A percentile compares a stretch with the other conserved stretches of the same genome.
Evolutionary conservation across 2,888 invertebrate genomes (phyloP).

Genomic region (Aethes cnicana): DNA sequence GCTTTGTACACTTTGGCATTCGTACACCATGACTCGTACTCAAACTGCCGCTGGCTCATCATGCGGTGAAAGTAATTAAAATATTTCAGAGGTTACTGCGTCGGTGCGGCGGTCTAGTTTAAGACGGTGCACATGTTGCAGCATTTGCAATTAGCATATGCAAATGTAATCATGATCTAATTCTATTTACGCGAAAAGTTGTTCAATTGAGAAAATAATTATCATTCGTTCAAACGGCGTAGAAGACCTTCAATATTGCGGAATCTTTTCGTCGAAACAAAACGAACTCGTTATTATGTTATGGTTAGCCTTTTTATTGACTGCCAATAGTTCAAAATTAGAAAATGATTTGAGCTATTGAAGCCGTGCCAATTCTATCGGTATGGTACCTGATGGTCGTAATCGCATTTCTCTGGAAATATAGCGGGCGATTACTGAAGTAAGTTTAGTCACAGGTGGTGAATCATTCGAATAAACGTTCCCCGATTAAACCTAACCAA

Average conservation of each 20-base stretch:
- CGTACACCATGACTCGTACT: background rate
- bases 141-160: conserved; percentile 17
- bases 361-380: conserved; percentile 51
- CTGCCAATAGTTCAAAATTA: conserved; percentile 40
- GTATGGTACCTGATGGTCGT: conserved; percentile 40
- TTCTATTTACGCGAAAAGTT: conserved; percentile 2
- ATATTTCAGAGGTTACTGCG: conserved; percentile 16
- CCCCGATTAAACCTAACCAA: conserved; percentile 7
- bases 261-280: conserved; percentile 4
- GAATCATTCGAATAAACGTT: conserved; percentile 29
- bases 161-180: conserved; percentile 20
- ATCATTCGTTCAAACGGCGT: background rate
- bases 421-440: conserved; percentile 45
- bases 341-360: conserved; percentile 46
- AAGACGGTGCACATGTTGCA: background rate
- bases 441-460: conserved; percentile 38
- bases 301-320: conserved; percentile 17
- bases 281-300: background rate
- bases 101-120: background rate
- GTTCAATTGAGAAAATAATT: no score
- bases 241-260: conserved; percentile 10
- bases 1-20: background rate
- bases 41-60: background rate
- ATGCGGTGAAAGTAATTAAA: conserved; percentile 8
- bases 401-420: conserved; percentile 41